Conservation (phyloP, 1,140 invertebrate species). For the Bombyx mandarina region DNA sequence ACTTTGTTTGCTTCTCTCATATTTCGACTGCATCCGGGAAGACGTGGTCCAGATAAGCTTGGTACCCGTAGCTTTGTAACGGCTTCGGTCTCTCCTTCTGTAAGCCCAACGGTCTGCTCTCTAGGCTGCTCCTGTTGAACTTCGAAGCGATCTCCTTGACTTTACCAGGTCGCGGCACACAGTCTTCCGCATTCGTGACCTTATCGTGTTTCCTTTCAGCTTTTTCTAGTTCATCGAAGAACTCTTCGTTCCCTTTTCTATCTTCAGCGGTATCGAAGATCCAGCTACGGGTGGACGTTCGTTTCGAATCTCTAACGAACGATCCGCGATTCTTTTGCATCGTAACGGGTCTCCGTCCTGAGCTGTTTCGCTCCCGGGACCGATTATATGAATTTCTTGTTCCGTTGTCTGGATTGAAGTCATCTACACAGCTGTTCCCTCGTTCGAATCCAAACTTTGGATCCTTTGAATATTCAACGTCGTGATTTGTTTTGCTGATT, state of each 20-base stretch:
- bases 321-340: constrained; percentile 15
- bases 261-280: constrained; percentile 21
- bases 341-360: constrained; percentile 20
- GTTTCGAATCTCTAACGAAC: constrained; percentile 20
- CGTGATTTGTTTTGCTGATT: constrained; percentile 44
- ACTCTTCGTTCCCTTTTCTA: constrained; percentile 32
- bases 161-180: constrained; percentile 51
- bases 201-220: constrained; percentile 2
- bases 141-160: constrained; percentile 60
- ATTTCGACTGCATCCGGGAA: constrained; percentile 69
- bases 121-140: constrained; percentile 45
- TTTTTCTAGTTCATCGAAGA: constrained; percentile 27
- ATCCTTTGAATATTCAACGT: constrained; percentile 55
- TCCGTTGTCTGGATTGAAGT: constrained; percentile 25
- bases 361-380: constrained; percentile 31
- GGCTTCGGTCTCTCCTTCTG: constrained; percentile 56
- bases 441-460: constrained; percentile 45
- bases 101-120: constrained; percentile 24
- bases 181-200: constrained; percentile 24
- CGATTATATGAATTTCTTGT: constrained; percentile 27
- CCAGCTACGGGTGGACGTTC: constrained; percentile 27
- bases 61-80: constrained; percentile 58
- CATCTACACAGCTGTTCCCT: background rate
- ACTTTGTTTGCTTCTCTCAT: constrained; percentile 20
- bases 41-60: constrained; percentile 64